Base-by-base conservation (phyloP, 2,797 vertebrate species). In the Malurus leucopterus region DNA sequence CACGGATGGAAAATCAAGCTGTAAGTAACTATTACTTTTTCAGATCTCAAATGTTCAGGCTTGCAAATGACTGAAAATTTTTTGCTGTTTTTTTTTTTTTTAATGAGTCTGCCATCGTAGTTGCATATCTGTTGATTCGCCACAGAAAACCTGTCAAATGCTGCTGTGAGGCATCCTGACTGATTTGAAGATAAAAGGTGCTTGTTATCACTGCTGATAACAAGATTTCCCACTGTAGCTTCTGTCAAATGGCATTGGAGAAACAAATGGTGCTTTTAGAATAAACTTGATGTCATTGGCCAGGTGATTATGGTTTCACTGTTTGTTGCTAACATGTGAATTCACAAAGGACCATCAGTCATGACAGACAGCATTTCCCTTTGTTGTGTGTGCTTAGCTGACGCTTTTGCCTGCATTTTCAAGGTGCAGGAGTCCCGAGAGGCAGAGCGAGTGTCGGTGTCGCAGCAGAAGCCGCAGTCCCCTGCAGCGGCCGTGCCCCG, bases 1-100 rank as follows among this genome's bases (percentile, higher is more conserved):
- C 98, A 30, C 98, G 99, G 92, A 99, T 99, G 99, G 99, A 99
- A 95, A 99, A 98, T 94, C 99, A 99, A 96, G 98, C 98, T 71
- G 99, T 99, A 94, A 96, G 99, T 98, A 89, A 43, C 23, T 62
- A n/a, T 46, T 57, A 6, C n/a, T 65, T 61, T 68, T 79, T 41
- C 17, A 82, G 18, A 14, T 82, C 43, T 83, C 58, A 49, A 53
- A 49, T 64, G 16, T 78, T 81, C 54, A 84, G 23, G 8, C 51
- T 93, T 94, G 36, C 50, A 82, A 84, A 44, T 26, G 36, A 76
- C 23, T 53, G 27, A 44, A 70, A 41, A 30, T 26, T 36, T 38
- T 38, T 36, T 36, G 36, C 36, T 36, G 36, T 5, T 26, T 38
- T 38, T 40, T 68, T 68, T 71, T 10, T 46, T 89, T 81, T 78